Percentiles rank a stretch among this genome's conserved stretches.
Evolutionary conservation across 1,140 invertebrate species (phyloP).

Genomic region (Pachypeltis micranthus): DNA sequence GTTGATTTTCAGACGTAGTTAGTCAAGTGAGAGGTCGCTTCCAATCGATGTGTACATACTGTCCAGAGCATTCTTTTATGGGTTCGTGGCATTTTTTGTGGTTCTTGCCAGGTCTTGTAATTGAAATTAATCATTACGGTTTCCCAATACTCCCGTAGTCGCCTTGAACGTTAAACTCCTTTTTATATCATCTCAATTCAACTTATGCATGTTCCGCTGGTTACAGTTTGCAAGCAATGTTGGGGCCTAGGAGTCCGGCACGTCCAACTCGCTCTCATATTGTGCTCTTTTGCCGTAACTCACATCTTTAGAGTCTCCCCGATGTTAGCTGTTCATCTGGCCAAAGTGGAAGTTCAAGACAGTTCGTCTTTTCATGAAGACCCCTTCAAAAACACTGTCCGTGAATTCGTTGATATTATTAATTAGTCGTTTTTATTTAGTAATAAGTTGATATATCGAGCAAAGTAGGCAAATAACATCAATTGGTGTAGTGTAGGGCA

Average conservation of each 20-base stretch:
- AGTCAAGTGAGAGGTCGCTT: neutral
- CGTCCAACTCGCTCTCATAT: neutral
- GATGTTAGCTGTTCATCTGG: neutral
- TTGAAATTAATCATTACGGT: neutral
- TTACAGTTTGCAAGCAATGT: slow-evolving; percentile 11
- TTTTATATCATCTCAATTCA: neutral
- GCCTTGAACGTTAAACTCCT: neutral
- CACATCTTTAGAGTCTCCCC: neutral
- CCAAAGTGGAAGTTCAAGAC: neutral
- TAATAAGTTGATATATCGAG: too few relatives aligned
- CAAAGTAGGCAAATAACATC: too few relatives aligned
- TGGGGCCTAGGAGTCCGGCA: slow-evolving; percentile 7
- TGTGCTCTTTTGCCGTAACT: slow-evolving; percentile 2
- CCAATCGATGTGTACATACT: neutral
- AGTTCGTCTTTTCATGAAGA: slow-evolving; percentile 7
- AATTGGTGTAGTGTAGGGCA: too few relatives aligned
- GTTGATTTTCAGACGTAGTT: neutral
- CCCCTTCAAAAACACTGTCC: slow-evolving; percentile 4
- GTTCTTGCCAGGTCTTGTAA: neutral
- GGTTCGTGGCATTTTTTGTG: neutral
- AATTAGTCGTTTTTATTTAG: too few relatives aligned
- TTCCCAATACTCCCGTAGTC: neutral
- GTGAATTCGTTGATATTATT: too few relatives aligned
- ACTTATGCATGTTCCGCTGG: neutral
- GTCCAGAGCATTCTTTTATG: neutral